Percentiles rank a stretch among this genome's conserved stretches.
phyloP scores from a whole-genome alignment of 2,797 vertebrate genomes.

The Girardinus metallicus region DNA sequence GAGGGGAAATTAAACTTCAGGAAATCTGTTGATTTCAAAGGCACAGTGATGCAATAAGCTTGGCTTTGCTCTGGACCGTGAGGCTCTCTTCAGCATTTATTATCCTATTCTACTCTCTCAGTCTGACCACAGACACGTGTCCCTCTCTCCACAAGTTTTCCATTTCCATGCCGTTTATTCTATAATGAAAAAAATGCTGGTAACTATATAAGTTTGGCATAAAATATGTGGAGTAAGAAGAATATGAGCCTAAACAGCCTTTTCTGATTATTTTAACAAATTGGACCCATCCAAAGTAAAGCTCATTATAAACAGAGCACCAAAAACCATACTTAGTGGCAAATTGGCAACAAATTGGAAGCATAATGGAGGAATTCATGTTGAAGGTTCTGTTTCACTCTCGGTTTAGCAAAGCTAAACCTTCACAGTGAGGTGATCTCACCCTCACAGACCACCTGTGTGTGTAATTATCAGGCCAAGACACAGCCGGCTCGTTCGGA shows the following conservation, averaged over 20 bases:
- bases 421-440: slow-evolving; percentile 53
- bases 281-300: slow-evolving; percentile 26
- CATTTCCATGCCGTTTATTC: slow-evolving; percentile 23
- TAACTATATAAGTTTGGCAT: slow-evolving; percentile 19
- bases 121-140: slow-evolving; percentile 63
- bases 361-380: slow-evolving; percentile 43
- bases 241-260: slow-evolving; percentile 22
- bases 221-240: slow-evolving; percentile 20
- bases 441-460: slow-evolving; percentile 48
- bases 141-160: slow-evolving; percentile 47
- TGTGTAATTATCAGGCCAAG: slow-evolving; percentile 37
- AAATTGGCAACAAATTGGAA: slow-evolving; percentile 35
- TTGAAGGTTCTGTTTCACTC: slow-evolving; percentile 50
- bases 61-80: slow-evolving; percentile 61
- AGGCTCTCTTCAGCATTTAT: slow-evolving; percentile 62
- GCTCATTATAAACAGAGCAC: slow-evolving; percentile 19
- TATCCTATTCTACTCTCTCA: slow-evolving; percentile 54
- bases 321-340: slow-evolving; percentile 20
- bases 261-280: slow-evolving; percentile 29
- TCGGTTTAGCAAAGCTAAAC: slow-evolving; percentile 49
- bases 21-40: slow-evolving; percentile 78
- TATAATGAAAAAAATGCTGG: slow-evolving; percentile 19
- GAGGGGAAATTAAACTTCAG: slow-evolving; percentile 61
- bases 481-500: slow-evolving; percentile 29
- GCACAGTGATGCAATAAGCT: slow-evolving; percentile 71